Evolutionary conservation across 2,797 vertebrate species (phyloP), one percentile per base, ranked within the genome.

Genomic region (Enteromius unitaeniatus): DNA sequence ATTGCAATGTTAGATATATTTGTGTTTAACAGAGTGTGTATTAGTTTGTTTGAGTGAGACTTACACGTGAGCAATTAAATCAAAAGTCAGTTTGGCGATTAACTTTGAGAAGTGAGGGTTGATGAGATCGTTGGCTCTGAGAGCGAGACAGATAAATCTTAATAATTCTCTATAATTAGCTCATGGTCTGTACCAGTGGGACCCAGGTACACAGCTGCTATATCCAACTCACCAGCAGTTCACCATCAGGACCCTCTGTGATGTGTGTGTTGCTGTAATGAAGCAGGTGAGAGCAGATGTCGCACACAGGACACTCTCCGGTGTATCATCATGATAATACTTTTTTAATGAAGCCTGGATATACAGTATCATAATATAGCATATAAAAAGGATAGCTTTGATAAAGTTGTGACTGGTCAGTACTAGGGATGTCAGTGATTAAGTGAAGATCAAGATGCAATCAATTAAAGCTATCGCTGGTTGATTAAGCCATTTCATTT

Each of bases 81-180:
- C 65, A 68, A 60, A 88, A 76, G 79, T 80, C 64, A 88, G 47
- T 84, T 75, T 81, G 51, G 42, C 51, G 28, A 82, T 86, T 86
- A 84, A 45, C 51, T 53, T 84, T 60, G 60, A 49, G 47, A 62
- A 75, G 26, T 53, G 78, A 49, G 37, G 73, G 60, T 67, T 67
- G 45, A 75, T 65, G 70, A 53, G 45, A 62, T 65, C 55, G 64
- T 49, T 79, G 40, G 51, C 68, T 78, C 53, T 60, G 19, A 69
- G 72, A 53, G 4, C 21, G 42, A 78, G 81, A 26, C 42, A 79
- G 69, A 76, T 55, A 34, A 37, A 77, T 85, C 34, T 64, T 76
- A 85, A 85, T 85, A 75, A 84, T 82, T 84, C 34, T 67, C 42
- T 81, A 49, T 88, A 87, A 88, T 88, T 87, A 86, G 75, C 79